Conservation (phyloP, 1,140 invertebrate genomes). For the Achatina immaculata region DNA sequence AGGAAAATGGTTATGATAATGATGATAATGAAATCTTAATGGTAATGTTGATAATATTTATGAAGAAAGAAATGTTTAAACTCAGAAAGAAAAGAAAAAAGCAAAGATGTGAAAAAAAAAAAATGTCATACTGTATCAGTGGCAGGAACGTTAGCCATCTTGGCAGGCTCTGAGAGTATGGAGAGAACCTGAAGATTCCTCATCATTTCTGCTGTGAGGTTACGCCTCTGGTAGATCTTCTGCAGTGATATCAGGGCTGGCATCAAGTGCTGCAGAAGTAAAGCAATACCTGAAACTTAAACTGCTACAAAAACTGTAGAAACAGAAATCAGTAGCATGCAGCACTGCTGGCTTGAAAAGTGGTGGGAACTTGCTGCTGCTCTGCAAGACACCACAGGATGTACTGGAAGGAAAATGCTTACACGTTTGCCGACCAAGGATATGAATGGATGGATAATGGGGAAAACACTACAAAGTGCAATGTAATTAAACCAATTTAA, state of each 20-base stretch:
- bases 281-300: constrained; percentile 6
- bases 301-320: not conserved
- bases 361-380: not conserved
- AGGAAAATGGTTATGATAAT: too few relatives aligned
- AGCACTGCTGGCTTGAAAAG: not conserved
- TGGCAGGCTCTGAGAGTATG: constrained; percentile 89
- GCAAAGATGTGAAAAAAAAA: constrained; percentile 5
- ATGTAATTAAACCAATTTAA: too few relatives aligned
- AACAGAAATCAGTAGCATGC: too few relatives aligned
- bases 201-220: constrained; percentile 94
- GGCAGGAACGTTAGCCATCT: constrained; percentile 92
- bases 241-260: constrained; percentile 89
- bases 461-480: too few relatives aligned
- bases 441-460: not conserved
- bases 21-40: too few relatives aligned
- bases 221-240: constrained; percentile 88
- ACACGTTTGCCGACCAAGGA: not conserved
- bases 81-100: too few relatives aligned
- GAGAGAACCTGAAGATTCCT: constrained; percentile 93
- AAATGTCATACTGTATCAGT: constrained; percentile 81
- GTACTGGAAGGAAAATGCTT: not conserved
- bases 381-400: too few relatives aligned
- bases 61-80: too few relatives aligned
- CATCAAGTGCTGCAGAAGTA: constrained; percentile 73
- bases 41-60: too few relatives aligned